phyloP scores from a whole-genome alignment of 2,113 vertebrate genomes.

The Rhinogobius similis region DNA sequence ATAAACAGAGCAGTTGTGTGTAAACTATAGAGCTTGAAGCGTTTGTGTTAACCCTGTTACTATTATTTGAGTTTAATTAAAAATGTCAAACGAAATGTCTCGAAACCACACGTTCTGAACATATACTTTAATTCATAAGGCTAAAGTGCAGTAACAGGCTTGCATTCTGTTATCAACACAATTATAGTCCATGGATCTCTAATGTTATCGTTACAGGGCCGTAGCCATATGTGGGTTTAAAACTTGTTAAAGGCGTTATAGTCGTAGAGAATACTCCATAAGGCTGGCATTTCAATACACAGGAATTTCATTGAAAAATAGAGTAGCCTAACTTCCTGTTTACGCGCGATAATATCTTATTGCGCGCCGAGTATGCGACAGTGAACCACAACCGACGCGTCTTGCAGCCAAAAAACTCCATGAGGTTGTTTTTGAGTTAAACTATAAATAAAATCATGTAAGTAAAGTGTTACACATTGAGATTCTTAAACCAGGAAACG shows the following conservation, averaged over 20 bases:
- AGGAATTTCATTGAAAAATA: conserved; percentile 12
- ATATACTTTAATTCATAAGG: too few relatives aligned
- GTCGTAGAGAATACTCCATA: neutral
- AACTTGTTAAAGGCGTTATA: neutral
- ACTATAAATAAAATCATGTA: neutral
- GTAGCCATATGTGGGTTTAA: neutral
- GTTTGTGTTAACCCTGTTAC: neutral
- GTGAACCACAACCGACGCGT: neutral
- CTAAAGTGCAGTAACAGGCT: too few relatives aligned
- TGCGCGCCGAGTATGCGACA: neutral
- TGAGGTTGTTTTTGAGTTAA: neutral
- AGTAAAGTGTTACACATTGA: neutral
- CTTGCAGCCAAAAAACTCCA: neutral
- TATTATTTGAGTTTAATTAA: neutral
- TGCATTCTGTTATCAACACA: too few relatives aligned
- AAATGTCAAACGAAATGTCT: neutral
- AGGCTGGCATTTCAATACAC: neutral
- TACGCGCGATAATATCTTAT: neutral
- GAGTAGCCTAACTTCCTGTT: conserved; percentile 39
- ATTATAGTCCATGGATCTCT: too few relatives aligned
- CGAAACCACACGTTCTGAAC: too few relatives aligned
- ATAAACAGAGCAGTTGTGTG: neutral
- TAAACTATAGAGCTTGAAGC: neutral
- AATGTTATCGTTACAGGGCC: too few relatives aligned
- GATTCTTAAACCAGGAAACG: conserved; percentile 17